These are phyloP conservation scores for Salpingus planirostris DNA, from an alignment of 2,888 invertebrate genomes.

Conservation along the genomic window DNA sequence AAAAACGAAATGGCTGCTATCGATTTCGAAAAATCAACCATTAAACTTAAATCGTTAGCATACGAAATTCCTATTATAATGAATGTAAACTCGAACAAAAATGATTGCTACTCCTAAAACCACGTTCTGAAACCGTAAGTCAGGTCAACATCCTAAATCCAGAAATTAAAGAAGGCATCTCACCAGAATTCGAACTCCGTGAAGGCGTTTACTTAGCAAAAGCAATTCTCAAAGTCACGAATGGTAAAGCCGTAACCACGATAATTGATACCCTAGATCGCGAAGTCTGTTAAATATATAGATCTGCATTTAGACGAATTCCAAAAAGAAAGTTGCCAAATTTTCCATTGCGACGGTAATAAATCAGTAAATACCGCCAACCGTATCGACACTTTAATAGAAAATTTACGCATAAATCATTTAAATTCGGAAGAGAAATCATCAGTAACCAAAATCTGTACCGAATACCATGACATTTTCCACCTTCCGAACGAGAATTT, in stretches of 20 bases:
- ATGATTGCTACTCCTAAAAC: neutral
- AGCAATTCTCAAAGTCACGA: constrained; percentile 3
- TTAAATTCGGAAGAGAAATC: constrained; percentile 18
- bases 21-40: constrained; percentile 5
- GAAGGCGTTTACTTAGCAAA: constrained; percentile 1
- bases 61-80: neutral
- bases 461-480: constrained; percentile 20
- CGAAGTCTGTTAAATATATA: constrained; percentile 3
- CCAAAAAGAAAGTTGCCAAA: constrained; percentile 4
- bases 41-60: neutral
- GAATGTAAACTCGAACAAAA: neutral
- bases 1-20: constrained; percentile 4
- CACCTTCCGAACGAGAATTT: constrained; percentile 16
- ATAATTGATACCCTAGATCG: constrained; percentile 4
- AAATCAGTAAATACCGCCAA: constrained; percentile 1
- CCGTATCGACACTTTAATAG: constrained; percentile 6
- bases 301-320: constrained; percentile 2
- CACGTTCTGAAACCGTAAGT: constrained; percentile 4
- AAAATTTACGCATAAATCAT: too few relatives aligned
- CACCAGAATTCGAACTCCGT: constrained; percentile 9
- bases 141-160: constrained; percentile 4
- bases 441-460: constrained; percentile 13
- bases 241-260: constrained; percentile 3
- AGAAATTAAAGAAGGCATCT: constrained; percentile 5
- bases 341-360: neutral